These are phyloP conservation scores for Notarius quadriscutis DNA, from an alignment of 2,113 vertebrate species.

Conservation along the genomic window DNA sequence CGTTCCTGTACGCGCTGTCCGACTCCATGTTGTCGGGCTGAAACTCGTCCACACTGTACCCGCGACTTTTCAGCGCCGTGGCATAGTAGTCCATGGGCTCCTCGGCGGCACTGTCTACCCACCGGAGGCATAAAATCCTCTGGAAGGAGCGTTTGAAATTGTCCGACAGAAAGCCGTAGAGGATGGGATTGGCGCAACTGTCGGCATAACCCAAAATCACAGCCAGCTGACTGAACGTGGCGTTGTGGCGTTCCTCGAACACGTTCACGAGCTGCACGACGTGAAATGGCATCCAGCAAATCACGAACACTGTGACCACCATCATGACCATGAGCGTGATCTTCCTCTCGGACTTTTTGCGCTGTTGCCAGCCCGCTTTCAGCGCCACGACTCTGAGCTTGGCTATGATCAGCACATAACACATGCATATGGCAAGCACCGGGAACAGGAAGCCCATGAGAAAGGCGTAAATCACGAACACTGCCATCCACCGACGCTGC, in stretches of 20 bases:
- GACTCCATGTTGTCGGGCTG: constrained; percentile 82
- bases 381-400: constrained; percentile 88
- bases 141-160: constrained; percentile 91
- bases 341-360: constrained; percentile 85
- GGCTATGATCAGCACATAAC: constrained; percentile 87
- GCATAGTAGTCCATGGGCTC: constrained; percentile 90
- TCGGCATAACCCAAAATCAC: constrained; percentile 89
- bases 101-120: constrained; percentile 86
- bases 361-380: constrained; percentile 90
- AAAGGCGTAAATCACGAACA: constrained; percentile 87
- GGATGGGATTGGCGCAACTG: constrained; percentile 89
- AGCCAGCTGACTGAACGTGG: constrained; percentile 86
- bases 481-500: constrained; percentile 81
- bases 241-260: constrained; percentile 82
- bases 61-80: constrained; percentile 86
- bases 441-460: constrained; percentile 89
- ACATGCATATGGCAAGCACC: constrained; percentile 87
- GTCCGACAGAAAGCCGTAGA: constrained; percentile 90
- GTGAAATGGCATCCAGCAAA: constrained; percentile 93
- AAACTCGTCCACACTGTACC: constrained; percentile 86
- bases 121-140: constrained; percentile 85
- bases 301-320: constrained; percentile 88
- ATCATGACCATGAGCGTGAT: constrained; percentile 91
- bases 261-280: constrained; percentile 86
- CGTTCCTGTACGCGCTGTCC: constrained; percentile 80